These are phyloP conservation scores for Thereva unica DNA, from an alignment of 2,888 invertebrate species.

Conservation along the genomic window DNA sequence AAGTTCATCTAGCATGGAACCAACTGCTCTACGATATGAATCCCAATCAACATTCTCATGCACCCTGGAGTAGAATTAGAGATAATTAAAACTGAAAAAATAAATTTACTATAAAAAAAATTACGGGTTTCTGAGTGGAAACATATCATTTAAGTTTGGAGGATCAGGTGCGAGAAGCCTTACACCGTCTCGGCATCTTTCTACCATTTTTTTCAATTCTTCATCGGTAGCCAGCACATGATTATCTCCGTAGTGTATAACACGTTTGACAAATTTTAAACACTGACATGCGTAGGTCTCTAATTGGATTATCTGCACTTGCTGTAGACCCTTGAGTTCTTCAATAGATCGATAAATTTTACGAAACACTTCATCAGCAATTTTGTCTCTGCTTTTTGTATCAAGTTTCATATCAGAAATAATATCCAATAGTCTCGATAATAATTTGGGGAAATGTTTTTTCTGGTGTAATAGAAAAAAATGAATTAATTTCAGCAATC, in stretches of 20 bases:
- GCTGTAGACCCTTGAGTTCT: conserved; percentile 33
- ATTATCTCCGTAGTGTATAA: conserved; percentile 38
- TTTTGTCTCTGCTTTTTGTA: no score
- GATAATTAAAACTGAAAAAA: neutral
- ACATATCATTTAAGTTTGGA: neutral
- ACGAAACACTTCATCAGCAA: conserved; percentile 10
- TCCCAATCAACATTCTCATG: conserved; percentile 35
- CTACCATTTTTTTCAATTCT: conserved; percentile 31
- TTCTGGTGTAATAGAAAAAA: no score
- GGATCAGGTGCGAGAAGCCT: conserved; percentile 35
- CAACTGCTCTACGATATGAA: conserved; percentile 37
- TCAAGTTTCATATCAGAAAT: no score
- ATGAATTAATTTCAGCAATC: no score
- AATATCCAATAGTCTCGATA: no score
- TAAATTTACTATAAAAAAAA: neutral
- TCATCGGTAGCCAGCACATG: conserved; percentile 30
- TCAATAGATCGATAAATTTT: conserved; percentile 42
- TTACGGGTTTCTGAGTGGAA: conserved; percentile 1
- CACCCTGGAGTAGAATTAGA: neutral
- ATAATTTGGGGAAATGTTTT: no score
- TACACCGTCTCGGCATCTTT: conserved; percentile 32
- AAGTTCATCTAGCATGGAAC: conserved; percentile 37
- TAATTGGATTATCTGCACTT: conserved; percentile 30
- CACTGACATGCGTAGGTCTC: conserved; percentile 14
- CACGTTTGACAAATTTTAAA: neutral